Evolutionary conservation across 2,797 vertebrate species (phyloP), one percentile per base, ranked within the genome.

Genomic region (Buceros bicornis): DNA sequence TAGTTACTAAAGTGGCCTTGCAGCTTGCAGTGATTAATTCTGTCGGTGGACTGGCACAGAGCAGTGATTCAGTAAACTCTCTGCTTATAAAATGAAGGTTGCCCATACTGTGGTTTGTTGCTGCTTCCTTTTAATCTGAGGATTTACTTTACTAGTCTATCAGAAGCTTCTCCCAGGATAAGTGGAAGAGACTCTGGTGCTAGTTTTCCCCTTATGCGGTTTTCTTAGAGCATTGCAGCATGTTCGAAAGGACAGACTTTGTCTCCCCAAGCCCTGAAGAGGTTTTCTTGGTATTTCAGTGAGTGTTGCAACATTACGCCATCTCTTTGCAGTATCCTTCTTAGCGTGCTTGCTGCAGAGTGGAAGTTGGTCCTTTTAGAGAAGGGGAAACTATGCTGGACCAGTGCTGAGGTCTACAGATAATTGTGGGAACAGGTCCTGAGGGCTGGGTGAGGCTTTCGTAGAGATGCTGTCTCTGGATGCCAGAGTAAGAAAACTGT

Each of bases 41-140:
- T 72, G 81, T 31, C 61, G 48, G 81, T 37, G 48, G 47, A 47
- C 40, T 79, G 83, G 43, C 37, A 12, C 15, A 71, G 60, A 76
- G 42, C 6, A 13, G 45, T 60, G 69, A 82, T 53, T 79, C 64
- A 51, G 54, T 74, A 62, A 88, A 83, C 50, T 69, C 43, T 24
- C 40, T 76, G 65, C 43, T 83, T 71, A 40, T 28, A 48, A 70
- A 86, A 61, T 19, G 22, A 89, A 43, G 26, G 45, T 42, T 66
- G 61, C 61, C 29, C 87, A 35, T 26, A 9, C 24, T 81, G 25
- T 76, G 77, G 53, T 80, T 76, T 91, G 73, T 60, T 87, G 54
- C 24, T 91, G 40, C 10, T 19, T 45, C 60, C 84, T 67, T 17
- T 82, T 85, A 79, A 76, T 86, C 62, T 88, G 20, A 77, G 83